Evolutionary conservation across 2,888 invertebrate species (phyloP).

Genomic region (Invenusta paracnida): DNA sequence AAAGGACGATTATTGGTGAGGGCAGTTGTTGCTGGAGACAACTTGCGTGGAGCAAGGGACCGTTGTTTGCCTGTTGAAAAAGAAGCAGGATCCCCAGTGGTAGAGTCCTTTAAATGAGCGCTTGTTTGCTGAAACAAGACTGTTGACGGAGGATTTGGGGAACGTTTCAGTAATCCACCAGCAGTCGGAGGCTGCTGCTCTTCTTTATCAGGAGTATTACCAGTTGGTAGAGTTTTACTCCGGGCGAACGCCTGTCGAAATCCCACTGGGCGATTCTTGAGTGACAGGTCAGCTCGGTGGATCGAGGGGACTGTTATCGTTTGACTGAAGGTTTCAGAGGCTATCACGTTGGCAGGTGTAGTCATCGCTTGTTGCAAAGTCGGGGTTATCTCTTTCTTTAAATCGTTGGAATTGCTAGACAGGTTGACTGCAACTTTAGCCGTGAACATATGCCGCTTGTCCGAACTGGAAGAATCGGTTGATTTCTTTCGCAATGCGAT

Average conservation of each 20-base stretch:
- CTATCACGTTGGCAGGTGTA: no score
- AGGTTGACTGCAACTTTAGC: not conserved
- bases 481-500: not conserved
- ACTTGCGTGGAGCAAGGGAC: not conserved
- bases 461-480: not conserved
- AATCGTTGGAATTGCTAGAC: not conserved
- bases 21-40: not conserved
- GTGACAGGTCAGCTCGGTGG: not conserved
- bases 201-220: not conserved
- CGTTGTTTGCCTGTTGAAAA: not conserved
- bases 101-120: not conserved
- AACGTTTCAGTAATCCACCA: not conserved
- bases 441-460: not conserved
- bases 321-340: not conserved
- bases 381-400: not conserved
- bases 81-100: not conserved
- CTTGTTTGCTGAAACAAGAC: not conserved
- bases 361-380: no score
- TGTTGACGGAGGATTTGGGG: not conserved
- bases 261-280: not conserved
- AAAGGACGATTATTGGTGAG: not conserved
- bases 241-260: not conserved
- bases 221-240: conserved; percentile 3
- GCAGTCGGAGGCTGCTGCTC: not conserved
- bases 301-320: not conserved